Conservation (phyloP, 2,797 vertebrate species). For the Hydrocynus forskahlii region DNA sequence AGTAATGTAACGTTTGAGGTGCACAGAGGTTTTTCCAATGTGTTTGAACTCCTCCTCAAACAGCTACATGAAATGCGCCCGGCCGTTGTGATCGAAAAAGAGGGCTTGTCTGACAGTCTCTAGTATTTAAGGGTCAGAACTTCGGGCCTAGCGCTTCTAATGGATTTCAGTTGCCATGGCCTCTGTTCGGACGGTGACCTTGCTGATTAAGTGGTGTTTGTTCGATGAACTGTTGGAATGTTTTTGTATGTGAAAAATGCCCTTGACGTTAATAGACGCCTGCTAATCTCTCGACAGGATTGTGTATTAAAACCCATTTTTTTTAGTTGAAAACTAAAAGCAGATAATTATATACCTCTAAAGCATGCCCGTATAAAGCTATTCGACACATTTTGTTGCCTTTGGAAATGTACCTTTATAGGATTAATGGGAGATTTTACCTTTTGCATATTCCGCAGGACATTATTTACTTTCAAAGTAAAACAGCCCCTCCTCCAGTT, state of each 20-base stretch:
- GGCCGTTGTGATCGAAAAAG: slow-evolving; percentile 83
- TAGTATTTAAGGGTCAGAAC: slow-evolving; percentile 59
- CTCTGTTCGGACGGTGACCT: slow-evolving; percentile 40
- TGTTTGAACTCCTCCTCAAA: slow-evolving; percentile 82
- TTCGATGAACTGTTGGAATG: slow-evolving; percentile 5
- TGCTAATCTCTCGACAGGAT: slow-evolving; percentile 49
- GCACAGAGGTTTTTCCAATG: slow-evolving; percentile 81
- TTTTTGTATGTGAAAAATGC: slow-evolving; percentile 36
- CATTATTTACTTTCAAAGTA: slow-evolving; percentile 71
- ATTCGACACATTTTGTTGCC: slow-evolving; percentile 76
- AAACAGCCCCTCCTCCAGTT: slow-evolving; percentile 80
- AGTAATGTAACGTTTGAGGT: slow-evolving; percentile 88
- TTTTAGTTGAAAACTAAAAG: slow-evolving; percentile 63
- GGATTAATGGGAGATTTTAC: slow-evolving; percentile 73
- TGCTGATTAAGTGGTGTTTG: slow-evolving; percentile 18
- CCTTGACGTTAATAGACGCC: slow-evolving; percentile 40
- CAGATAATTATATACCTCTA: slow-evolving; percentile 68
- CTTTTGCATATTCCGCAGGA: slow-evolving; percentile 89
- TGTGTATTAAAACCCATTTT: slow-evolving; percentile 56
- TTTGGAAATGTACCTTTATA: slow-evolving; percentile 66
- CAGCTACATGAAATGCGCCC: slow-evolving; percentile 96
- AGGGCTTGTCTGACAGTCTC: slow-evolving; percentile 46
- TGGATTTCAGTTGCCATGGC: slow-evolving; percentile 4
- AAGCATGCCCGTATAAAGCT: slow-evolving; percentile 87
- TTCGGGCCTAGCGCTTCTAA: slow-evolving; percentile 61